Base-by-base conservation (phyloP, 2,797 vertebrate species). In the Ciconia nigra region DNA sequence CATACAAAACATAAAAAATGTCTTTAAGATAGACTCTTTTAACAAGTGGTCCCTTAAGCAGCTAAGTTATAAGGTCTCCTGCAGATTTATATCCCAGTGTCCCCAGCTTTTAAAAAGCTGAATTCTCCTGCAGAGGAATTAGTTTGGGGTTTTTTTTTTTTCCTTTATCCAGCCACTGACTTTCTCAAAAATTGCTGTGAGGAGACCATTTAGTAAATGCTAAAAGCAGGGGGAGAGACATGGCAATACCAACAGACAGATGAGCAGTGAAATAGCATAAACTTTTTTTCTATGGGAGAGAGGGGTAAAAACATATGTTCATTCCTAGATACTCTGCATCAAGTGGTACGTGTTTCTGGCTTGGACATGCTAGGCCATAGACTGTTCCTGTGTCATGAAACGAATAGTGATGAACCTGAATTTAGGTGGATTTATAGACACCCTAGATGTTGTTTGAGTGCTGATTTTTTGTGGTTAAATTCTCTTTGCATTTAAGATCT, bases 191-290 rank as follows among this genome's bases (percentile, higher is more conserved):
- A 42, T 47, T 63, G 20, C 18, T 62, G 13, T 51, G 41, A 41
- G 31, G 39, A 70, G n/a, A 58, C 14, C 3, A 21, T 55, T 67
- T 55, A 55, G 10, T 76, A 26, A 57, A 41, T 49, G 16, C 22
- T 46, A 7, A 24, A 79, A 49, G 15, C 24, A 2, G 1, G 2
- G 9, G 5, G 12, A 44, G 33, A 51, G 22, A 7, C 11, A 7
- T 33, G 33, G 51, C 31, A 51, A 42, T n/a, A 39, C 35, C 31
- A 78, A 13, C 14, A 69, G 25, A 46, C 26, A 41, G 10, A 29
- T 39, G 10, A 78, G 26, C 9, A 59, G 0, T 78, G 61, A 41
- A 83, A 52, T 18, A 59, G 17, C 2, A 3, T 25, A 25, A 61
- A 58, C 19, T 65, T 65, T n/a, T 7, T 47, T 91, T 55, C 71